These are phyloP conservation scores for Neria commutata DNA, from an alignment of 2,888 invertebrate species.

Conservation along the genomic window DNA sequence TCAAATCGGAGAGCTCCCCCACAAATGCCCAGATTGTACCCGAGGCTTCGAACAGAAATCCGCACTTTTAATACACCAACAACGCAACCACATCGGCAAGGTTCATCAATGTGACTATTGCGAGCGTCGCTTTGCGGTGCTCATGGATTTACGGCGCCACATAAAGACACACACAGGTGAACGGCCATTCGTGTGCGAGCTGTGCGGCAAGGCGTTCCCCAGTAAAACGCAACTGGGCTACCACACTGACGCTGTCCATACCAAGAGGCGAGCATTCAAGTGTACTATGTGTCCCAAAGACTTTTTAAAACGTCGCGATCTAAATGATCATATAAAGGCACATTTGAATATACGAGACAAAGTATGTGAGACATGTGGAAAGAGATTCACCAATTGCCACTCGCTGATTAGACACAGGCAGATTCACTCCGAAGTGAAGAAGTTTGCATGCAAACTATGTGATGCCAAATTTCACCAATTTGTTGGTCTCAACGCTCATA, in stretches of 20 bases:
- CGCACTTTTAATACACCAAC: constrained; percentile 38
- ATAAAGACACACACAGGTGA: constrained; percentile 46
- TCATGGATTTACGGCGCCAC: constrained; percentile 43
- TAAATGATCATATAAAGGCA: constrained; percentile 50
- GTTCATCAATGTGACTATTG: constrained; percentile 44
- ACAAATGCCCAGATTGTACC: constrained; percentile 43
- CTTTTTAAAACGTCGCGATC: constrained; percentile 45
- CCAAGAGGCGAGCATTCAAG: constrained; percentile 41
- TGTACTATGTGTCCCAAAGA: constrained; percentile 48
- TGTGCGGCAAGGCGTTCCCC: constrained; percentile 51
- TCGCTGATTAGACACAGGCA: constrained; percentile 52
- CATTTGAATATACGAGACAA: constrained; percentile 55
- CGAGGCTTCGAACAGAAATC: constrained; percentile 40
- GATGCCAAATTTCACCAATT: constrained; percentile 53
- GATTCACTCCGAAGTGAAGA: constrained; percentile 51
- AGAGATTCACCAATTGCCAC: constrained; percentile 51
- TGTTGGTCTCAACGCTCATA: constrained; percentile 52
- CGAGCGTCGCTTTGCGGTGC: constrained; percentile 42
- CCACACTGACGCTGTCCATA: constrained; percentile 43
- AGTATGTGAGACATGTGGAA: constrained; percentile 51
- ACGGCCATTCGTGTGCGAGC: constrained; percentile 47
- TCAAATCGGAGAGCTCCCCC: constrained; percentile 48
- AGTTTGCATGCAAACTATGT: constrained; percentile 51
- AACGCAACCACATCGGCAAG: constrained; percentile 47
- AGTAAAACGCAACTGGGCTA: constrained; percentile 43